These are phyloP conservation scores for Cetonia aurata DNA, from an alignment of 2,888 invertebrate species.

Conservation along the genomic window DNA sequence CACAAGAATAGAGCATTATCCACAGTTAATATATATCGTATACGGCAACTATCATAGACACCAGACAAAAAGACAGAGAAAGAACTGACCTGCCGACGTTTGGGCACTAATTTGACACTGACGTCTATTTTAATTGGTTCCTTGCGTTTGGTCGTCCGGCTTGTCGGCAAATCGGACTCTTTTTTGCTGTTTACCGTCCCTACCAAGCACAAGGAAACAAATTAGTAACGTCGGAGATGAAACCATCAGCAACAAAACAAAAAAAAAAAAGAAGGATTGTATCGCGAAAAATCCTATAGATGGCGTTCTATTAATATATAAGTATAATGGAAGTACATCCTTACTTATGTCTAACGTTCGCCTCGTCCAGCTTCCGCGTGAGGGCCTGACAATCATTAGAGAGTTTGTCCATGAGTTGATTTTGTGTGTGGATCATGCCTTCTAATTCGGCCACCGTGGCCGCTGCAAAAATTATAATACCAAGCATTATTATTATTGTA, in stretches of 20 bases:
- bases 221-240: conserved; percentile 23
- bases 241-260: background rate
- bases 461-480: conserved; percentile 72
- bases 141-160: conserved; percentile 69
- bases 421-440: conserved; percentile 91
- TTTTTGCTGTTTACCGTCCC: conserved; percentile 65
- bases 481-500: conserved; percentile 28
- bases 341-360: conserved; percentile 91
- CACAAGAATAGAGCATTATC: background rate
- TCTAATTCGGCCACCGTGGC: conserved; percentile 91
- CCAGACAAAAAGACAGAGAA: background rate
- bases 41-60: background rate
- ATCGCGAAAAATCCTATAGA: conserved; percentile 9
- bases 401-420: conserved; percentile 93
- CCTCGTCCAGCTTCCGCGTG: conserved; percentile 91
- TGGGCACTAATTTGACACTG: conserved; percentile 81
- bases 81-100: conserved; percentile 67
- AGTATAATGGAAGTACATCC: conserved; percentile 54
- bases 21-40: background rate
- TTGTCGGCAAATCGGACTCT: conserved; percentile 66
- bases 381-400: conserved; percentile 90
- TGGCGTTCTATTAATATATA: background rate
- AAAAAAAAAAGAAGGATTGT: background rate
- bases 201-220: conserved; percentile 64
- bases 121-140: conserved; percentile 84